These are phyloP conservation scores for Scrobipalpa costella DNA, from an alignment of 2,888 invertebrate genomes.

Conservation along the genomic window DNA sequence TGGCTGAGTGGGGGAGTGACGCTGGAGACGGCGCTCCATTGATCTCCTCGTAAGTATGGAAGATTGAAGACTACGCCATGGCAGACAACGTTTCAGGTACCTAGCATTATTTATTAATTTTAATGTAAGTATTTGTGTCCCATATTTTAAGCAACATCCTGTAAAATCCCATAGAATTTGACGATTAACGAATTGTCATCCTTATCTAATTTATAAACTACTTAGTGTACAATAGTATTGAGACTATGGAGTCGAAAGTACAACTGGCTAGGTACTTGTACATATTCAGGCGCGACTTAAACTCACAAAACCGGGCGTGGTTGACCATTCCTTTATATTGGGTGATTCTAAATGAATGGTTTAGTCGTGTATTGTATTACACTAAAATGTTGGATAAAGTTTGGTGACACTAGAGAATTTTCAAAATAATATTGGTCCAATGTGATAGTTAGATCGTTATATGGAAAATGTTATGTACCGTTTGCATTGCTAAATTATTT, in stretches of 20 bases:
- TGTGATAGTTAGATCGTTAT: too few species aligned
- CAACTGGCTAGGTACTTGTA: neutral
- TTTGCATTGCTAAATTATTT: too few species aligned
- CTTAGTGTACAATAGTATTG: conserved; percentile 5
- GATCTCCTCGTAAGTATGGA: conserved; percentile 55
- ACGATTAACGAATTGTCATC: neutral
- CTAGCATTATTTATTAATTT: neutral
- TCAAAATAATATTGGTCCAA: too few species aligned
- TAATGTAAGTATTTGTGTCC: neutral
- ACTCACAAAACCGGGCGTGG: conserved; percentile 61
- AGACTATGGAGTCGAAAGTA: neutral
- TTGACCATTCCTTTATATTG: conserved; percentile 41
- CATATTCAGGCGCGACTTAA: neutral
- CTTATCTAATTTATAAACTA: neutral
- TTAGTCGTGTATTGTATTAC: neutral
- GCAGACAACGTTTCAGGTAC: conserved; percentile 19
- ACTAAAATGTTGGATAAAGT: too few species aligned
- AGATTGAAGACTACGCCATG: conserved; percentile 35
- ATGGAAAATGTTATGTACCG: too few species aligned
- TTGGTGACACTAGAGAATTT: too few species aligned
- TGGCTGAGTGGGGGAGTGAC: conserved; percentile 26
- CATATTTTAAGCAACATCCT: neutral
- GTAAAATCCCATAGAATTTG: neutral
- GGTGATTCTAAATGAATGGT: neutral
- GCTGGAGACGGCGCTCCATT: neutral